Evolutionary conservation across 1,140 invertebrate genomes (phyloP).

Genomic region (Drosophila rufa): DNA sequence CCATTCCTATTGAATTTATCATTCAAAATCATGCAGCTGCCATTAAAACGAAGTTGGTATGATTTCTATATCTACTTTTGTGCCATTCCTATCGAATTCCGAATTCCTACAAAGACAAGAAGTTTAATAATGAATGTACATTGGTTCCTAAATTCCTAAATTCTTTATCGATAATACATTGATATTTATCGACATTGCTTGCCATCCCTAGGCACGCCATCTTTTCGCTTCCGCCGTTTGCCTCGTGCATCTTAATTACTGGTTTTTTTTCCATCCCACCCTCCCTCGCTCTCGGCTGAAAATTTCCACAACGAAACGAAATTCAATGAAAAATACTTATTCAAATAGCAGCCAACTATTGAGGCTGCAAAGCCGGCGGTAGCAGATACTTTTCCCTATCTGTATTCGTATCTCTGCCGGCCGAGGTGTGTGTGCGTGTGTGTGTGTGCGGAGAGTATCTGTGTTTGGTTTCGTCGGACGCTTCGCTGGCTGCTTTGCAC

Average conservation of each 20-base stretch:
- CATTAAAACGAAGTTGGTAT: background rate
- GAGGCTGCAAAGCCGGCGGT: constrained; percentile 78
- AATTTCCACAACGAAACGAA: constrained; percentile 80
- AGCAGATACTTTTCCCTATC: constrained; percentile 47
- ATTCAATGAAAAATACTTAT: constrained; percentile 83
- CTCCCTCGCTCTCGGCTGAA: constrained; percentile 34
- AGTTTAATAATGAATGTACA: background rate
- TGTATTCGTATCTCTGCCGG: constrained; percentile 30
- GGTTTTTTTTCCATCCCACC: constrained; percentile 31
- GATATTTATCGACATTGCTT: background rate
- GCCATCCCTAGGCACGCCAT: constrained; percentile 42
- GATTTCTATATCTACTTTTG: background rate
- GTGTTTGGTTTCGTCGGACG: constrained; percentile 73
- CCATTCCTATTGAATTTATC: too few relatives aligned
- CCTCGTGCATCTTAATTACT: constrained; percentile 82
- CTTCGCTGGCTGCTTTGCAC: constrained; percentile 79
- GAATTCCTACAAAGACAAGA: too few relatives aligned
- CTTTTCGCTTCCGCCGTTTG: constrained; percentile 78
- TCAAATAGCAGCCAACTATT: constrained; percentile 75
- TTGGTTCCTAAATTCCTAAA: too few relatives aligned
- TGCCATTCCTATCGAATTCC: too few relatives aligned
- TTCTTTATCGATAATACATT: background rate
- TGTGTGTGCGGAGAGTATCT: constrained; percentile 20
- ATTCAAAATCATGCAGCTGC: too few relatives aligned
- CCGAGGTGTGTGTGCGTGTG: background rate